Evolutionary conservation across 2,113 vertebrate genomes (phyloP), one percentile per base, ranked within the genome.

Genomic region (Gallinago jamesoni): DNA sequence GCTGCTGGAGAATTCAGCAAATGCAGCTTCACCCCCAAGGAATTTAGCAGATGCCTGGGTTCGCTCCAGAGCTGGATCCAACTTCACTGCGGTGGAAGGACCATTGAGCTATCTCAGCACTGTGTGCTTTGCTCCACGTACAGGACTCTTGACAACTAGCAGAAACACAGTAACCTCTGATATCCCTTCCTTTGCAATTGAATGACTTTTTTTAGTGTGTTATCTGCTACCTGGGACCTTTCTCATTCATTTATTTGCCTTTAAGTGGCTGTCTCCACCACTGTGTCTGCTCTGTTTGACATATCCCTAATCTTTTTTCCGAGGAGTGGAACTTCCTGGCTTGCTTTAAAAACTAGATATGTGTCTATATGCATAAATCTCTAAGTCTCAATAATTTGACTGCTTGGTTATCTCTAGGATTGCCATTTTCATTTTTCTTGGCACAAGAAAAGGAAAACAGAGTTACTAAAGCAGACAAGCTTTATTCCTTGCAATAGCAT

Each of bases 271-370:
- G 56, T 59, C 47, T 89, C 91, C 56, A 87, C 37, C 52, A 72
- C 80, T 31, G 31, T 55, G 25, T 94, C 91, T 95, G 73, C 77
- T 79, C 53, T 48, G 80, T 31, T 39, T 91, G 91, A 91, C 48
- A 45, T 75, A 63, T 37, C 22, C 30, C 57, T 92, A 94, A 95
- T 89, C 93, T 95, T 94, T 94, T 96, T 96, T 97, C 93, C 66
- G 1, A 94, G 81, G 81, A 94, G 69, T 84, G 81, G 87, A 93
- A 93, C 91, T 95, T 96, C 87, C 91, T 82, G 89, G 8, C 77
- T 92, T 87, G 64, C 56, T 90, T 86, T 84, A 74, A 87, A 91
- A 91, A 72, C 14, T 56, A 60, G 90, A 64, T 95, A 72, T 39
- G 25, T 67, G 78, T 55, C 52, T 79, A 14, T 41, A 67, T 60